phyloP scores from a whole-genome alignment of 1,140 invertebrate species.

The Panulirus ornatus region DNA sequence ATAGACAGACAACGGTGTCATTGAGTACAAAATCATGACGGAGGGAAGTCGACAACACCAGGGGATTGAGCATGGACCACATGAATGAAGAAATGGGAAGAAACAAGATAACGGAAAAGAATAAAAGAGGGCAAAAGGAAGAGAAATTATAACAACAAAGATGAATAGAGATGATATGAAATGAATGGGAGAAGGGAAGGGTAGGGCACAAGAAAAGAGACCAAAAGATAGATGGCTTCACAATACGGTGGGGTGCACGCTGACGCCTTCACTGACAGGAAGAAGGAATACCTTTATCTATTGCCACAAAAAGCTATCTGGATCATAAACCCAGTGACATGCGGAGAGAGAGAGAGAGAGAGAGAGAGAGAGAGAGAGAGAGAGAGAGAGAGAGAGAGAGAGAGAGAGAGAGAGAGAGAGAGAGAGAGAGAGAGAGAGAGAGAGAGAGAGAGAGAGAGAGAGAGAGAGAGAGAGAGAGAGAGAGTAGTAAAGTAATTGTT shows the following conservation, averaged over 20 bases:
- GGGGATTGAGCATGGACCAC: neutral
- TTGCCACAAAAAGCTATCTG: too few species aligned
- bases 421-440: constrained; percentile 13
- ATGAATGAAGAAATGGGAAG: neutral
- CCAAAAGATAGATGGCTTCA: neutral
- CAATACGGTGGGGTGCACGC: too few species aligned
- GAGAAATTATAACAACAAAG: too few species aligned
- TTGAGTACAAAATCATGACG: neutral
- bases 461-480: neutral
- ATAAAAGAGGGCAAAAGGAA: too few species aligned
- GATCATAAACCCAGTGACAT: too few species aligned
- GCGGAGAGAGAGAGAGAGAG: neutral
- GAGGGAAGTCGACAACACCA: neutral
- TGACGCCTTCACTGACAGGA: too few species aligned
- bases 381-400: constrained; percentile 45
- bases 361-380: constrained; percentile 21
- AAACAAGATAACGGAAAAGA: neutral
- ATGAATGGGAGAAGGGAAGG: too few species aligned
- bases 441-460: constrained; percentile 3
- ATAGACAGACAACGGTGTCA: constrained; percentile 11
- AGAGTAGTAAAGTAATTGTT: neutral
- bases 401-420: constrained; percentile 25
- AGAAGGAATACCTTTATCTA: too few species aligned
- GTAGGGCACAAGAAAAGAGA: neutral
- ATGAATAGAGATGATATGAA: too few species aligned